Evolutionary conservation across 2,797 vertebrate genomes (phyloP).

Genomic region (Siniperca obscura): DNA sequence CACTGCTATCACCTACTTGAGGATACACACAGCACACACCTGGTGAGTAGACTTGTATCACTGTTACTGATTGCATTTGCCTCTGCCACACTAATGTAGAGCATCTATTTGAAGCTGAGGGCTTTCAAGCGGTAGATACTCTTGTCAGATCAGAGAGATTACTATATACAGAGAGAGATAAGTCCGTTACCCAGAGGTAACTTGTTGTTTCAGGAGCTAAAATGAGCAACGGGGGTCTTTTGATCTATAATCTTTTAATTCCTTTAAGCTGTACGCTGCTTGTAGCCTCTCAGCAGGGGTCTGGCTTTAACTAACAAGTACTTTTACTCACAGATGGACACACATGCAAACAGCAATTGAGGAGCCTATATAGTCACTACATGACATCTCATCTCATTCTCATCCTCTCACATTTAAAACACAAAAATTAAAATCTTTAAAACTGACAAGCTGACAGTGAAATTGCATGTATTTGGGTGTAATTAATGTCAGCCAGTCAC

Average conservation of each 20-base stretch:
- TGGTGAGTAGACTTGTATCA: conserved; percentile 65
- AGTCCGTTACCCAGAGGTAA: conserved; percentile 19
- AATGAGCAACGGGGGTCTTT: conserved; percentile 51
- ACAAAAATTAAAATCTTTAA: not conserved
- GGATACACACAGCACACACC: conserved; percentile 54
- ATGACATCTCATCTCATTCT: not conserved
- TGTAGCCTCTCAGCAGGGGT: conserved; percentile 44
- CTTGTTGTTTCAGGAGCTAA: conserved; percentile 55
- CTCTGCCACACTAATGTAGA: not conserved
- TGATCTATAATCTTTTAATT: conserved; percentile 80
- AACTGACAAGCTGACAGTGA: not conserved
- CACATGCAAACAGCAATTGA: not conserved
- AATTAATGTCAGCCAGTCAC: conserved; percentile 27
- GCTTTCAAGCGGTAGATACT: conserved; percentile 7
- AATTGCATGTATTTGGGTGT: not conserved
- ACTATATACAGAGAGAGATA: not conserved
- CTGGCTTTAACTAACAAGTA: conserved; percentile 56
- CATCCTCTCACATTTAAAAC: not conserved
- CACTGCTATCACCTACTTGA: conserved; percentile 43
- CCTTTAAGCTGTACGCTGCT: conserved; percentile 67
- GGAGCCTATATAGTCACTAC: not conserved
- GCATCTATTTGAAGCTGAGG: conserved; percentile 10
- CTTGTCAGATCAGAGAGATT: conserved; percentile 8
- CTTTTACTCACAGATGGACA: conserved; percentile 54
- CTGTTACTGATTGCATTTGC: conserved; percentile 13